A percentile compares a stretch with the other conserved stretches of the same genome.
These are phyloP conservation scores for Otus scops DNA, from an alignment of 2,797 vertebrate genomes.

Conservation along the genomic window DNA sequence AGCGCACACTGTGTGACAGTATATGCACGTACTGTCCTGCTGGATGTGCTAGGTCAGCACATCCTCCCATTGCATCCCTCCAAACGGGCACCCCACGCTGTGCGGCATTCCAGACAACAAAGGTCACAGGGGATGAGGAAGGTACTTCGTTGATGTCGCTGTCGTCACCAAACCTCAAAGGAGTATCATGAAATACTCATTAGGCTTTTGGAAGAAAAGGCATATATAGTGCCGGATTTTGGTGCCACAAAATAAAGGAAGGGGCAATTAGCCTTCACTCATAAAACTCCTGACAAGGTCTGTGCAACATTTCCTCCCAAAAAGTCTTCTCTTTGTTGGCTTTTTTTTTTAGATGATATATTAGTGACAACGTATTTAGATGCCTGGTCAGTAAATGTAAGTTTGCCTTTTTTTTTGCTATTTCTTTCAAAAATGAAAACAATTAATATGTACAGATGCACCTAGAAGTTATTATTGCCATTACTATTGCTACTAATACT, in stretches of 20 bases:
- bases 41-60: not conserved
- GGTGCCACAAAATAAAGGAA: not conserved
- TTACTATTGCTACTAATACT: not conserved
- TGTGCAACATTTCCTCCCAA: not conserved
- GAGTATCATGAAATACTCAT: not conserved
- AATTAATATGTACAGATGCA: not conserved
- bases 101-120: fast-evolving
- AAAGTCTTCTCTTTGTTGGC: not conserved
- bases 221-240: not conserved
- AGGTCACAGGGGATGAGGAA: not conserved
- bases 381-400: not conserved
- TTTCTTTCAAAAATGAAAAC: not conserved
- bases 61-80: not conserved
- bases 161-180: not conserved
- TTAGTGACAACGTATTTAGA: not conserved
- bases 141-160: not conserved
- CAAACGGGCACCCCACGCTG: fast-evolving
- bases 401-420: not conserved
- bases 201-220: not conserved
- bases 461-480: not conserved
- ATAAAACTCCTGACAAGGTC: not conserved
- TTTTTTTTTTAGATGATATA: not conserved
- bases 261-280: not conserved
- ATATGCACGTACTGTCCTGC: not conserved
- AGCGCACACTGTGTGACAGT: not conserved